Percentiles rank a stretch among this genome's conserved stretches.
phyloP scores from a whole-genome alignment of 2,113 vertebrate genomes.

The Catharus minimus region DNA sequence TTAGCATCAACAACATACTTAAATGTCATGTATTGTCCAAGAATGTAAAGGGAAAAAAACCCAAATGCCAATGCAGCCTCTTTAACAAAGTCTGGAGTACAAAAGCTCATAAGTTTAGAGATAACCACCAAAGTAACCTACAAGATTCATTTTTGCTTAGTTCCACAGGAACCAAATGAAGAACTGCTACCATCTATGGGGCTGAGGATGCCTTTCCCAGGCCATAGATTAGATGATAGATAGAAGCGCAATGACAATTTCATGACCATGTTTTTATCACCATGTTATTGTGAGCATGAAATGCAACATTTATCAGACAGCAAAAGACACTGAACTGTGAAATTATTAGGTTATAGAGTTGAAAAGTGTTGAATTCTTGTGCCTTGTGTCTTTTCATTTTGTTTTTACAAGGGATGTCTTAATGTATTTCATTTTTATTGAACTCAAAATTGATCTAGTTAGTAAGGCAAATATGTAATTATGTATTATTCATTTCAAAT shows the following conservation, averaged over 20 bases:
- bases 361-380: neutral
- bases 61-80: neutral
- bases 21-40: neutral
- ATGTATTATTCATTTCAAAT: neutral
- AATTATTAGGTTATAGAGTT: neutral
- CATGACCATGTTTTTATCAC: neutral
- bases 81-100: neutral
- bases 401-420: neutral
- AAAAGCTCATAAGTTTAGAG: neutral
- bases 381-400: neutral
- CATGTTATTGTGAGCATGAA: neutral
- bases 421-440: neutral
- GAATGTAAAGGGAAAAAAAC: neutral
- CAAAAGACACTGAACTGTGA: neutral
- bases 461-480: neutral
- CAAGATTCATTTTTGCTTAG: neutral
- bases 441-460: neutral
- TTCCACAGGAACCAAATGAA: neutral
- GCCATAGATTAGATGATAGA: neutral
- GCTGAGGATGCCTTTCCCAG: neutral
- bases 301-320: neutral
- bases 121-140: neutral
- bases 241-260: neutral
- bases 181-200: neutral
- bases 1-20: neutral